Evolutionary conservation across 2,113 vertebrate species (phyloP).

Genomic region (Brienomyrus brachyistius): DNA sequence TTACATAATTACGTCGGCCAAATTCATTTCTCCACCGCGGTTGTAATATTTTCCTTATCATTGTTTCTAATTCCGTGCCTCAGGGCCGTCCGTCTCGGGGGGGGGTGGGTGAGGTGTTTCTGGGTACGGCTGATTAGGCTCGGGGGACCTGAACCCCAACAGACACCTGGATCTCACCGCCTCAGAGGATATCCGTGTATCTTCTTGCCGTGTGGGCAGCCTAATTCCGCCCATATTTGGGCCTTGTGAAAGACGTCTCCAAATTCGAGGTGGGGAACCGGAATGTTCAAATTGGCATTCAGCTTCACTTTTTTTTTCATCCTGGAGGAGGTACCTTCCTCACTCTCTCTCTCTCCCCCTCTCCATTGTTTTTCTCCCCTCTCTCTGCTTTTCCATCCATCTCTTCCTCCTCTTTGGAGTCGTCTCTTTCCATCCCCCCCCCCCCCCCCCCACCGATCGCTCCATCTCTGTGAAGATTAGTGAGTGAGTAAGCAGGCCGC

Average conservation of each 20-base stretch:
- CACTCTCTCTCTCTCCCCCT: background rate
- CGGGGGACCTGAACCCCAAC: background rate
- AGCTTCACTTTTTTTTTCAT: background rate
- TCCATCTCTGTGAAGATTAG: background rate
- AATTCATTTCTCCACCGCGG: background rate
- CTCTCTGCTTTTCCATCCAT: background rate
- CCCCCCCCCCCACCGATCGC: background rate
- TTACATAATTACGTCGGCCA: background rate
- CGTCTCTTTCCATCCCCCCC: background rate
- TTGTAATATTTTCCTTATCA: background rate
- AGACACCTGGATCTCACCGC: background rate
- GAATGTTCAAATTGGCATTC: background rate
- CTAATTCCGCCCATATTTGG: background rate
- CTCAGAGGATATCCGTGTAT: background rate
- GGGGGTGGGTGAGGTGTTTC: background rate
- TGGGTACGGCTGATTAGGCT: conserved; percentile 7
- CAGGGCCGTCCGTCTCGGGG: background rate
- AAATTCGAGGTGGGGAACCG: background rate
- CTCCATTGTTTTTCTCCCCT: background rate
- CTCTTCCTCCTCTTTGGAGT: background rate
- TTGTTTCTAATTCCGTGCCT: conserved; percentile 1
- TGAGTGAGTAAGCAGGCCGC: background rate
- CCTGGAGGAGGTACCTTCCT: background rate
- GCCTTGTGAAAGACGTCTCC: background rate
- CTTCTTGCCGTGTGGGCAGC: background rate